Evolutionary conservation across 2,888 invertebrate species (phyloP), one percentile per base, ranked within the genome.

Genomic region (Cryptus viduatorius): DNA sequence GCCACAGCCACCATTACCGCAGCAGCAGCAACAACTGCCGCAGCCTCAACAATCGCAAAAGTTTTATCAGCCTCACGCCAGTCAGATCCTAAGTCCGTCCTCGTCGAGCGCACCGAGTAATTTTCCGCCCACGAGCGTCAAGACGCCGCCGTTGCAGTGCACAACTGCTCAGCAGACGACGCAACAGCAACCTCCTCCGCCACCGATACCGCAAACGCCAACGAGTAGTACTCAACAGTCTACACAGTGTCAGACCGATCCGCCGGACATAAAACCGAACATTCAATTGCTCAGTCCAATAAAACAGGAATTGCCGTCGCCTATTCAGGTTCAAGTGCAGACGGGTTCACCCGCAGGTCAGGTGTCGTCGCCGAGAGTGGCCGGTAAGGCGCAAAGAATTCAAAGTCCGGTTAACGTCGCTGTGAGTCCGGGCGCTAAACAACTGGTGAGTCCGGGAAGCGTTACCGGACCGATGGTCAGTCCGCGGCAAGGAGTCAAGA

Each of bases 401-500:
- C 87, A 87, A 61, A 89, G 88, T 68, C 88, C 90, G 14, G 88
- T 89, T 4, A 89, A 86, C 83, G 87, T 89, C 50, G 82, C 82
- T 4, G 79, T 84, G 19, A 87, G 84, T 68, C 85, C 87, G 29
- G 59, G 64, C 83, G 84, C 87, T 14, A 92, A 91, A 72, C 91
- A 90, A 67, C 87, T 90, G 12, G 88, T 88, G 56, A 93, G 91
- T 81, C 91, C 93, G 29, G 89, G 87, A 12, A 88, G 86, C 73
- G 88, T 86, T 53, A 19, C 82, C 14, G 88, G 85, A 75, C 85
- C 89, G n/a, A 86, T 89, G 76, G 86, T 88, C 42, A 92, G 92
- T 82, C 93, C 93, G 0, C 89, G 92, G 44, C 92, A 94, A 79
- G 94, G 92, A 12, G 86, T 94, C 31, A 94, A 94, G 78, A 91